Evolutionary conservation across 1,140 invertebrate species (phyloP).

Genomic region (Sycophila sp.): DNA sequence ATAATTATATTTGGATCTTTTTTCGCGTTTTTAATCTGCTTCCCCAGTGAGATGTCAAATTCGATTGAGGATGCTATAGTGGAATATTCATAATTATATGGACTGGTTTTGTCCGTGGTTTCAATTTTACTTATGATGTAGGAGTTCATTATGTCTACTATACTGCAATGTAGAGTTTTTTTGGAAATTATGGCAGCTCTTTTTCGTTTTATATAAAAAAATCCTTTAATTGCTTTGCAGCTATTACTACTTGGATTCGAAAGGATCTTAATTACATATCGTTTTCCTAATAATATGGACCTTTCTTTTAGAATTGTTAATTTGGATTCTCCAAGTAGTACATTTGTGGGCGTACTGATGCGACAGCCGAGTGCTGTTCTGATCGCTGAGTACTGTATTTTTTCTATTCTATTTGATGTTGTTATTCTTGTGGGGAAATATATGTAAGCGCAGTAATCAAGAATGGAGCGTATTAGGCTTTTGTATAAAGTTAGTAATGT

Average conservation of each 20-base stretch:
- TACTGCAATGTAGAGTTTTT: background rate
- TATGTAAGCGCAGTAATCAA: constrained; percentile 24
- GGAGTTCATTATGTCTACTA: background rate
- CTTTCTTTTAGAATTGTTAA: constrained; percentile 1
- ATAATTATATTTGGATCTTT: background rate
- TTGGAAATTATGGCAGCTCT: no score
- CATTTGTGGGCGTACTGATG: constrained; percentile 13
- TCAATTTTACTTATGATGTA: background rate
- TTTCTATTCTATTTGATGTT: background rate
- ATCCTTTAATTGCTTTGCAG: background rate
- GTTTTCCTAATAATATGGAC: background rate
- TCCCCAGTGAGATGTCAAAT: background rate
- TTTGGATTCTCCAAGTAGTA: constrained; percentile 9
- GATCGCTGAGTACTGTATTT: constrained; percentile 1
- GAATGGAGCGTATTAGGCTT: constrained; percentile 21
- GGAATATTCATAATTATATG: background rate
- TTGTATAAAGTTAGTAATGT: constrained; percentile 35
- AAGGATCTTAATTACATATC: background rate
- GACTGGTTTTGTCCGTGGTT: no score
- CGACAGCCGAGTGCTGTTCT: constrained; percentile 13
- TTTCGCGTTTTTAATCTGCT: background rate
- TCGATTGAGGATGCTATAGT: background rate
- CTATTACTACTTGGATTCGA: background rate
- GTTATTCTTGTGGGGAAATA: background rate
- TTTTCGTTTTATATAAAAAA: background rate